Evolutionary conservation across 2,113 vertebrate genomes (phyloP).

Genomic region (Tetrao urogallus): DNA sequence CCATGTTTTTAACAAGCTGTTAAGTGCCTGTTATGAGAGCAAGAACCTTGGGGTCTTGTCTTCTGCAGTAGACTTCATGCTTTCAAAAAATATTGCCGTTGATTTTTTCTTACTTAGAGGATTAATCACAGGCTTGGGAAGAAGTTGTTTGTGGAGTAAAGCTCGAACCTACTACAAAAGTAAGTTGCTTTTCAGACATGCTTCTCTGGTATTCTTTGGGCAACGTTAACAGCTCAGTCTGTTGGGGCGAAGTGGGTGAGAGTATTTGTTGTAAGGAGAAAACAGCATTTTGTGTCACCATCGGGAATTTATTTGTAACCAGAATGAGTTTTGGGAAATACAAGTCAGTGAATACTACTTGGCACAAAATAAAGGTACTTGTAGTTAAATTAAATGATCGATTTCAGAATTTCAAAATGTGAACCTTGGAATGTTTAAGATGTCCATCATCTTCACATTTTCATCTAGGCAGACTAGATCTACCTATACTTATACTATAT

Average conservation of each 20-base stretch:
- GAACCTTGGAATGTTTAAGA: background rate
- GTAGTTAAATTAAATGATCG: background rate
- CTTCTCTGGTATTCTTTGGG: background rate
- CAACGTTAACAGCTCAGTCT: background rate
- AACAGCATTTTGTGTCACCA: background rate
- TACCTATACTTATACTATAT: background rate
- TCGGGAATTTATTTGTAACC: background rate
- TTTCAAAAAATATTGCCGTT: slow-evolving; percentile 82
- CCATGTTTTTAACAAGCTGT: slow-evolving; percentile 85
- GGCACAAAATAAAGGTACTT: background rate
- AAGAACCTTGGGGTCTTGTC: slow-evolving; percentile 84
- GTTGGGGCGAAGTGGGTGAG: background rate
- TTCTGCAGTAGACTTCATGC: slow-evolving; percentile 88
- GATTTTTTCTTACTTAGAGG: slow-evolving; percentile 81
- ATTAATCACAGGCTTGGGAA: slow-evolving; percentile 90
- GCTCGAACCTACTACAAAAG: slow-evolving; percentile 90
- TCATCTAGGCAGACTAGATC: background rate
- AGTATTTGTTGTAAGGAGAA: background rate
- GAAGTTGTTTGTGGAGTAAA: slow-evolving; percentile 88
- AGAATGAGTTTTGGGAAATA: background rate
- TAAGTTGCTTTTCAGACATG: slow-evolving; percentile 76
- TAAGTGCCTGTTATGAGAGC: slow-evolving; percentile 84
- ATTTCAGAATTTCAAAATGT: background rate
- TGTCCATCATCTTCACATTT: background rate
- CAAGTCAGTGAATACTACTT: background rate